These are phyloP conservation scores for Phortica magna DNA, from an alignment of 2,888 invertebrate genomes.

Conservation along the genomic window DNA sequence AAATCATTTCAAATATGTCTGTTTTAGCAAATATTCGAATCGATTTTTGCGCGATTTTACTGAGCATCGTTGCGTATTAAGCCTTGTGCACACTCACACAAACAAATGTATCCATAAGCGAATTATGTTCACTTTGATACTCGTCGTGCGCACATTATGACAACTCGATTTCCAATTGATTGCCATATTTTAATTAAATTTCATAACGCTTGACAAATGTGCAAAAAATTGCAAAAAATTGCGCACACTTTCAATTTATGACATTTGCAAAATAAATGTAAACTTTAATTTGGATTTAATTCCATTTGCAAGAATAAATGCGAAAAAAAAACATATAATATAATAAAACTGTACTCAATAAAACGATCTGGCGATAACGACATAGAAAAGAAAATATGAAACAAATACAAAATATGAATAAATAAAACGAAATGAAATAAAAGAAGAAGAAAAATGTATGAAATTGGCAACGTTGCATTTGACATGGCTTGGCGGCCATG, in stretches of 20 bases:
- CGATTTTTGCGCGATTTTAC: too few relatives aligned
- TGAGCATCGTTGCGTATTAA: too few relatives aligned
- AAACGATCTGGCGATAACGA: neutral
- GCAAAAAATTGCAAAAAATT: neutral
- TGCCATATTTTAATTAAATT: neutral
- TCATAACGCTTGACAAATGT: neutral
- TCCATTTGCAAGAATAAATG: conserved; percentile 1
- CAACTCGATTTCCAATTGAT: neutral
- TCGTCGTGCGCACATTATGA: neutral
- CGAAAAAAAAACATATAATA: conserved; percentile 38
- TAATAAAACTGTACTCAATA: conserved; percentile 9
- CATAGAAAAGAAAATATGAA: conserved; percentile 24
- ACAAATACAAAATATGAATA: conserved; percentile 7
- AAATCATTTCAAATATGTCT: too few relatives aligned
- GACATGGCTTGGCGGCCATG: conserved; percentile 64
- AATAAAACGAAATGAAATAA: neutral
- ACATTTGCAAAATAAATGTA: conserved; percentile 16
- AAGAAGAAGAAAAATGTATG: conserved; percentile 44
- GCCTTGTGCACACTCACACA: too few relatives aligned
- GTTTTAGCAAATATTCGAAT: too few relatives aligned
- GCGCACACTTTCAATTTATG: neutral
- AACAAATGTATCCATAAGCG: too few relatives aligned
- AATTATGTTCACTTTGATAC: too few relatives aligned
- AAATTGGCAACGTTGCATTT: conserved; percentile 70
- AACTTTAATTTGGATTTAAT: conserved; percentile 31